Percentiles rank a stretch among this genome's conserved stretches.
Evolutionary conservation across 2,888 invertebrate species (phyloP).

Genomic region (Eutolmus rufibarbis): DNA sequence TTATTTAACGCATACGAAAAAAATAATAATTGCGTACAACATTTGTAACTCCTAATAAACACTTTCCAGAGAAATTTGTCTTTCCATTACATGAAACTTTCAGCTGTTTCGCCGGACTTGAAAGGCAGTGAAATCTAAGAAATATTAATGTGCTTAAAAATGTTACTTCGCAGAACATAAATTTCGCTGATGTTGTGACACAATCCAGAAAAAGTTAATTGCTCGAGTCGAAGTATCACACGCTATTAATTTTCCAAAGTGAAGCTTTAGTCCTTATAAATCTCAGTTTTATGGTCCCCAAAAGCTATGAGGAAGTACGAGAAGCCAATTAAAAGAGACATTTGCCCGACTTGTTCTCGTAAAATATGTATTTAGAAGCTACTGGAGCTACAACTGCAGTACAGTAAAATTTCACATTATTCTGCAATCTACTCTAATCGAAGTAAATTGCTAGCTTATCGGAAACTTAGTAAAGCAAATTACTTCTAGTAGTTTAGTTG

Average conservation of each 20-base stretch:
- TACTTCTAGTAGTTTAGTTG: not conserved
- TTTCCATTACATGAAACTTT: not conserved
- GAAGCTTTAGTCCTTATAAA: not conserved
- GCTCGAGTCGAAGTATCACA: not conserved
- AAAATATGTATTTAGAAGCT: not conserved
- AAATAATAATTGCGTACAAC: too few relatives aligned
- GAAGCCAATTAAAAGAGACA: not conserved
- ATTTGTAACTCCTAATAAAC: not conserved
- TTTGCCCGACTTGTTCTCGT: not conserved
- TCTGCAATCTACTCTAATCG: conserved; percentile 26
- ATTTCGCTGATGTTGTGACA: not conserved
- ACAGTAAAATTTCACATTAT: conserved; percentile 10
- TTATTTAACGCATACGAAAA: too few relatives aligned
- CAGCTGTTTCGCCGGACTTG: not conserved
- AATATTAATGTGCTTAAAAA: not conserved
- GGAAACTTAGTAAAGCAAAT: not conserved
- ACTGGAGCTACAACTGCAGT: not conserved
- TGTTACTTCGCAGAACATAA: not conserved
- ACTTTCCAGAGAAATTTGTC: not conserved
- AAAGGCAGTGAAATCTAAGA: not conserved
- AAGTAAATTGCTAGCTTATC: conserved; percentile 31
- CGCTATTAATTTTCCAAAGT: not conserved
- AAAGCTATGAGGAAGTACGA: not conserved
- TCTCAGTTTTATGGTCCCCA: not conserved
- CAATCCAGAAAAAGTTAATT: not conserved